Evolutionary conservation across 1,140 invertebrate species (phyloP), one percentile per base, ranked within the genome.

Genomic region (Drosophila miranda): DNA sequence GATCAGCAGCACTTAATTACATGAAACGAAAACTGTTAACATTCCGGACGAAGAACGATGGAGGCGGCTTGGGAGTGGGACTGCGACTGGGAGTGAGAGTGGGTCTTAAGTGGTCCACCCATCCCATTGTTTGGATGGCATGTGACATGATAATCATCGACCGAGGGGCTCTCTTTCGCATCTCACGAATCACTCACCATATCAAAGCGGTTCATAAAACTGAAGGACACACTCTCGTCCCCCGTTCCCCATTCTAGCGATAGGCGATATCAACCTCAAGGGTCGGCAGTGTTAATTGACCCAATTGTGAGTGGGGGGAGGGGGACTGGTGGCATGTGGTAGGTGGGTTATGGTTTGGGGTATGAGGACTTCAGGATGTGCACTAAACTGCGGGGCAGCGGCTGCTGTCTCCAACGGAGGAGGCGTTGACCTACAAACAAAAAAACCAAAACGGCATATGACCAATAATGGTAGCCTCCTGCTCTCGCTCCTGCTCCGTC

Each of bases 21-120:
- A 86, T 86, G 81, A 86, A 86, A 86, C 74, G 81, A 86, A 86
- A 84, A 84, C 75, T 84, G 80, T 86, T 86, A 86, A 86, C 81
- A 78, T 86, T 76, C 71, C 34, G 56, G 51, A 43, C 41, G 28
- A 19, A 48, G 48, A 23, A 28, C 28, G 14, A n/a, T 49, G 21
- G 43, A 19, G 19, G 19, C 44, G 16, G 60, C 14, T 11, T 30
- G n/a, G n/a, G 43, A 23, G 9, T 7, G 42, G 48, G 49, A 2
- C 19, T 19, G 19, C 19, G 19, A 19, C 19, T 43, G 49, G 0
- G 19, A 14, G 6, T 8, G 34, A 9, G 23, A 28, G 38, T 44
- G 16, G 14, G 30, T 44, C 50, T 41, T 68, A 76, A 76, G 74
- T 73, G 70, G 49, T 66, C 56, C 2, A 2, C 46, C 66, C 41